Conservation (phyloP, 2,113 vertebrate genomes). For the Heliornis fulica region DNA sequence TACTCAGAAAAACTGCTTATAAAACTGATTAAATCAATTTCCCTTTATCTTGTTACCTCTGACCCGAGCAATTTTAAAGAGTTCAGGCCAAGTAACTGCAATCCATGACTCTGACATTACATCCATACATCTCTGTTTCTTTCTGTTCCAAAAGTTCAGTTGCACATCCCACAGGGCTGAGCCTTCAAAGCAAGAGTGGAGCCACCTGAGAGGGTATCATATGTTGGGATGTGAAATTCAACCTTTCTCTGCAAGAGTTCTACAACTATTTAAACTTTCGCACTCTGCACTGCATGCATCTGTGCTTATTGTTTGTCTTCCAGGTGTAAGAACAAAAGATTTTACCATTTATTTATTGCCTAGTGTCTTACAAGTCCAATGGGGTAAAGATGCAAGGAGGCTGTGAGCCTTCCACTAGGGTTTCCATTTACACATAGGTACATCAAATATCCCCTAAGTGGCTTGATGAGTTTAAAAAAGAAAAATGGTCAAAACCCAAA, state of each 20-base stretch:
- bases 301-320: background rate
- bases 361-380: background rate
- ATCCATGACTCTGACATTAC: background rate
- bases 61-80: conserved; percentile 20
- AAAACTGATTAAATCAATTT: conserved; percentile 36
- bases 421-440: background rate
- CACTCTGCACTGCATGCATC: background rate
- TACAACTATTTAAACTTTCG: background rate
- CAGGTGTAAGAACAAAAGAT: conserved; percentile 15
- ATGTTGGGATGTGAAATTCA: background rate
- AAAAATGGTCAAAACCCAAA: background rate
- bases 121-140: background rate
- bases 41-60: conserved; percentile 37
- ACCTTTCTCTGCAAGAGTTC: background rate
- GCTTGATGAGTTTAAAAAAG: background rate
- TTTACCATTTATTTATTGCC: conserved; percentile 8
- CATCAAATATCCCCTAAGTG: background rate
- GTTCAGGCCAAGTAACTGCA: background rate
- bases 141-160: background rate
- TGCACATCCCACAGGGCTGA: background rate
- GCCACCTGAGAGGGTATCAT: background rate
- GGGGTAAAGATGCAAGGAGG: background rate
- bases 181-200: background rate
- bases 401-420: background rate
- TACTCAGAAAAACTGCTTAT: conserved; percentile 20